Evolutionary conservation across 2,113 vertebrate species (phyloP), one percentile per base, ranked within the genome.

Genomic region (Oxyura jamaicensis): DNA sequence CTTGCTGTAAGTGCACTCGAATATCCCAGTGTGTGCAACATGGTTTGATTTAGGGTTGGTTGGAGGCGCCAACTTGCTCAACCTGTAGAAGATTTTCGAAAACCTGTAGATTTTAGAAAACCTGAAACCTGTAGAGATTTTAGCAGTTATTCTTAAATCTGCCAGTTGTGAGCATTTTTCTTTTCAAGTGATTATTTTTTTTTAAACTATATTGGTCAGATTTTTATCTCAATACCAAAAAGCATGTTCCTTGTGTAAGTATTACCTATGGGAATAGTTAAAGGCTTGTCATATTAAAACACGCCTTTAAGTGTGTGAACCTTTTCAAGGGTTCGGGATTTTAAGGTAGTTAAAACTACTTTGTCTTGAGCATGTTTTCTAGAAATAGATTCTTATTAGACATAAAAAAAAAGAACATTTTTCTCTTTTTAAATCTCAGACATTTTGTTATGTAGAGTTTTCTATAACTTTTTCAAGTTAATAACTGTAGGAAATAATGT

Each of bases 1-100:
- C 31, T 59, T 29, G 50, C 1, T 2, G 14, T 20, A 25, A 31
- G 23, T 4, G 6, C 23, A 5, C 13, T 31, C 0, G 1, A 41
- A n/a, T 29, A 55, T 82, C 33, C 58, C 53, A 48, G 39, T 8
- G 2, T 1, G 12, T 13, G 67, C 13, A 7, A 20, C 2, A 2
- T 41, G 39, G 13, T 62, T 81, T 86, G 66, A 41, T 78, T 78
- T 74, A 50, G 36, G 41, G 4, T 15, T 44, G 25, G 15, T 9
- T 3, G 56, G 46, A 73, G 28, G 10, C 33, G 86, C 18, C 55
- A 48, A 5, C 18, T 58, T 28, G 13, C 11, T 60, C 35, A 69
- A 12, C 20, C 46, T 48, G 46, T 21, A 48, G 46, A 48, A 48
- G 46, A 48, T 48, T 48, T 48, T 48, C 21, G 46, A 48, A 48